Evolutionary conservation across 2,888 invertebrate genomes (phyloP).

Genomic region (Lepidonotus clava): DNA sequence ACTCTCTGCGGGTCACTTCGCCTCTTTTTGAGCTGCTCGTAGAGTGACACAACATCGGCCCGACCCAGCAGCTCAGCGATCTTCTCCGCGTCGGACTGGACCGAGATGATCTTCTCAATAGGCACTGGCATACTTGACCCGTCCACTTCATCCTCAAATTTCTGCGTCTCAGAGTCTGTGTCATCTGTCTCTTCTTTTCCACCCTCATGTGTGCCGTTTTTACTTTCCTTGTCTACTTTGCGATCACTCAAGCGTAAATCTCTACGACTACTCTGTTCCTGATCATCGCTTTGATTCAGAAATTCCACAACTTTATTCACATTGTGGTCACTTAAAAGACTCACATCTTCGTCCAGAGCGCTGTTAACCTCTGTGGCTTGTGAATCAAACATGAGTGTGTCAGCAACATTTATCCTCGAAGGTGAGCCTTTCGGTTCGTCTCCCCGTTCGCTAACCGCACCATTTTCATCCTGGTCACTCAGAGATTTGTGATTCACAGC

Average conservation of each 20-base stretch:
- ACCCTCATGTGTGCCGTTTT: not conserved
- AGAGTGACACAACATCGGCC: not conserved
- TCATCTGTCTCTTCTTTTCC: no score
- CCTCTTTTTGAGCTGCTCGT: not conserved
- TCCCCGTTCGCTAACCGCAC: no score
- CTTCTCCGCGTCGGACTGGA: slow-evolving; percentile 1
- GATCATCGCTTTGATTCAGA: not conserved
- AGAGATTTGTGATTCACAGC: no score
- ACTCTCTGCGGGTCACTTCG: slow-evolving; percentile 1
- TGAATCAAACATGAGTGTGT: not conserved
- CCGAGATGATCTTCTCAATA: not conserved
- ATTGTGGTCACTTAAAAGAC: not conserved
- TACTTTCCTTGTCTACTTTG: no score
- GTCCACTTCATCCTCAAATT: no score
- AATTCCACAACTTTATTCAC: not conserved
- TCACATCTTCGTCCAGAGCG: not conserved
- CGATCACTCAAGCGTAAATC: no score
- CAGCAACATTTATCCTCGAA: no score
- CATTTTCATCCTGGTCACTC: no score
- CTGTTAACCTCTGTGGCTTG: not conserved
- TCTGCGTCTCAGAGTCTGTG: no score
- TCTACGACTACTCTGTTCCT: no score
- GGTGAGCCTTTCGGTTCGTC: no score
- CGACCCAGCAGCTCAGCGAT: slow-evolving; percentile 14
- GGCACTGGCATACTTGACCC: no score